Conservation (phyloP, 2,113 vertebrate species). For the Trogon surrucura region DNA sequence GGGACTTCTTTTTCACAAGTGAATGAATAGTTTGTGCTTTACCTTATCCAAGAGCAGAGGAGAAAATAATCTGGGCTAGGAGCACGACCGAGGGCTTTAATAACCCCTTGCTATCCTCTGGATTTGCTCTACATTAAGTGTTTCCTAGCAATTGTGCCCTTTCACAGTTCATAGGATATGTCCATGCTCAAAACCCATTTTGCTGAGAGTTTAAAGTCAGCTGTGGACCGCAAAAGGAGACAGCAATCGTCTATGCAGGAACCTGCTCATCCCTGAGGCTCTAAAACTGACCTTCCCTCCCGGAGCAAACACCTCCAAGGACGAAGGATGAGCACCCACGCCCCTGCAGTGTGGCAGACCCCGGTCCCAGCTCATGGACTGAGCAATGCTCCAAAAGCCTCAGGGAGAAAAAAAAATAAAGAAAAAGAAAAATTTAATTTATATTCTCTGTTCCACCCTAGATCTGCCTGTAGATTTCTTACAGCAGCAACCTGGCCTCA, state of each 20-base stretch:
- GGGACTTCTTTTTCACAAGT: not conserved
- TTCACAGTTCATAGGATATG: not conserved
- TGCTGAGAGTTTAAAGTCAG: not conserved
- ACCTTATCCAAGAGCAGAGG: not conserved
- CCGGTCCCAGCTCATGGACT: not conserved
- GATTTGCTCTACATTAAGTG: not conserved
- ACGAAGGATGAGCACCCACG: accelerated
- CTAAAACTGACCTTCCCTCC: not conserved
- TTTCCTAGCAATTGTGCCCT: not conserved
- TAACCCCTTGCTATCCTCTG: not conserved
- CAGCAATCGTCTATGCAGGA: not conserved
- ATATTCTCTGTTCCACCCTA: not conserved
- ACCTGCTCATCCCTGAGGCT: not conserved
- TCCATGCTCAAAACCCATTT: not conserved
- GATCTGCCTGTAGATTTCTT: not conserved
- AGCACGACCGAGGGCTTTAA: not conserved
- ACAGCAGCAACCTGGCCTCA: not conserved
- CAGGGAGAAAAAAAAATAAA: not conserved
- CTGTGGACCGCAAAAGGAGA: not conserved
- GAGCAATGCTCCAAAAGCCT: not conserved
- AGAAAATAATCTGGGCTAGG: not conserved
- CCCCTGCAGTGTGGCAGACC: not conserved
- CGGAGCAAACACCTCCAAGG: not conserved
- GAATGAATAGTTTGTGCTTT: not conserved
- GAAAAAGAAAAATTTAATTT: not conserved